Conservation (phyloP, 2,113 vertebrate species). For the Mesoclemmys tuberculata region DNA sequence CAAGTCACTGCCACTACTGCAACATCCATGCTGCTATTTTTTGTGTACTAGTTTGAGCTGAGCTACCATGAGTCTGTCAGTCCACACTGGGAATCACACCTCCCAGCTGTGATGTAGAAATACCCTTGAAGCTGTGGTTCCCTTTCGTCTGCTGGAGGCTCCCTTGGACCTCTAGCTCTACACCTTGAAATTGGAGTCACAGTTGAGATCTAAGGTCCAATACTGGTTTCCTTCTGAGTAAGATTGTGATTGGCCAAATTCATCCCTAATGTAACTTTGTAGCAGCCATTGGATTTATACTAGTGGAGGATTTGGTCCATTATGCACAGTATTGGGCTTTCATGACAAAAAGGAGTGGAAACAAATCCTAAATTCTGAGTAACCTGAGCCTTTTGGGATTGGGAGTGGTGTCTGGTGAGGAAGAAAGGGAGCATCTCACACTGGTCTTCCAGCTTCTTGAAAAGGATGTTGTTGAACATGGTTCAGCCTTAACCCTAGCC, state of each 20-base stretch:
- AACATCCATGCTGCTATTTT: background rate
- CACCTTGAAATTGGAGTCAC: too few relatives aligned
- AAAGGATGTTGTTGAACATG: too few relatives aligned
- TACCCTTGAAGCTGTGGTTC: background rate
- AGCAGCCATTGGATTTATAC: background rate
- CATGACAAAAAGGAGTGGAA: background rate
- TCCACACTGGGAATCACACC: background rate
- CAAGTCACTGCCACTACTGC: too few relatives aligned
- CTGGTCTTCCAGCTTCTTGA: too few relatives aligned
- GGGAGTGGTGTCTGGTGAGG: background rate
- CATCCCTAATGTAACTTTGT: background rate
- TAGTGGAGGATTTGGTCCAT: background rate
- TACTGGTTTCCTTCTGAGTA: background rate
- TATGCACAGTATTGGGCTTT: background rate
- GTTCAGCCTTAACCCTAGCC: background rate
- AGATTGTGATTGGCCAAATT: background rate
- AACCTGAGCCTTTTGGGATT: background rate
- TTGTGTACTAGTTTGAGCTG: background rate
- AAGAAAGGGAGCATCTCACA: background rate
- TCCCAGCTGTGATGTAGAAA: background rate
- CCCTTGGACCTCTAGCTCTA: background rate
- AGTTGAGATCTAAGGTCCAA: background rate
- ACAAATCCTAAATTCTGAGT: background rate
- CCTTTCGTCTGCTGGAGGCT: background rate
- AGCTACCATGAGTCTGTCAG: background rate